Evolutionary conservation across 2,797 vertebrate species (phyloP).

Genomic region (Gymnothorax javanicus): DNA sequence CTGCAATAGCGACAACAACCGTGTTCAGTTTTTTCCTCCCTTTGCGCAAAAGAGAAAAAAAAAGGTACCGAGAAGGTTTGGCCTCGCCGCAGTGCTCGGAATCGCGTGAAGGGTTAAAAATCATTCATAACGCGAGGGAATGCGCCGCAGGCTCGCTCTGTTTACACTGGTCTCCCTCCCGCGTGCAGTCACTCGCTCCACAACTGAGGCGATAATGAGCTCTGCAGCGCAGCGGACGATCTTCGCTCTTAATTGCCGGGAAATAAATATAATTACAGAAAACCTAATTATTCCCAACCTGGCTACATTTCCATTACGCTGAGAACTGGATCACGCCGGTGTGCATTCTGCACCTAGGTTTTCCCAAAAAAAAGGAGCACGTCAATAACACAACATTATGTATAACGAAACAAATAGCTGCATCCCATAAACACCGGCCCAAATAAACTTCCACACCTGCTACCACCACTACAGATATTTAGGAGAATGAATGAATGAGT

Average conservation of each 20-base stretch:
- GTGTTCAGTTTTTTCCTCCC: not conserved
- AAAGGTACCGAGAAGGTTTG: not conserved
- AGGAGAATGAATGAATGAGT: constrained; percentile 43
- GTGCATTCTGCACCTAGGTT: not conserved
- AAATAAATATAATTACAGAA: constrained; percentile 12
- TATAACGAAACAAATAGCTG: not conserved
- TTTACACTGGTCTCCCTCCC: not conserved
- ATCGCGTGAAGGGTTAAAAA: not conserved
- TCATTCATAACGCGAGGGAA: not conserved
- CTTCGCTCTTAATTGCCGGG: not conserved
- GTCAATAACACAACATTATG: not conserved
- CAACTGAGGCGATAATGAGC: constrained; percentile 4
- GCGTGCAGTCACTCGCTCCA: constrained; percentile 5
- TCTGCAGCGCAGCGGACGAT: constrained; percentile 9
- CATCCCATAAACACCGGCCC: not conserved
- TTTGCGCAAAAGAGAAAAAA: not conserved
- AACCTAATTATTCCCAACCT: not conserved
- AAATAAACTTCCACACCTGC: constrained; percentile 22
- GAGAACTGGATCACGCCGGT: not conserved
- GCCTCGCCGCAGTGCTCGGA: not conserved
- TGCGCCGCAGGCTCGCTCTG: not conserved
- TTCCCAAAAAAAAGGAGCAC: not conserved
- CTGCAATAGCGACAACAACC: not conserved
- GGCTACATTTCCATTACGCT: not conserved
- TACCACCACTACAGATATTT: constrained; percentile 28